Evolutionary conservation across 2,113 vertebrate genomes (phyloP), one percentile per base, ranked within the genome.

Genomic region (Alectura lathami): DNA sequence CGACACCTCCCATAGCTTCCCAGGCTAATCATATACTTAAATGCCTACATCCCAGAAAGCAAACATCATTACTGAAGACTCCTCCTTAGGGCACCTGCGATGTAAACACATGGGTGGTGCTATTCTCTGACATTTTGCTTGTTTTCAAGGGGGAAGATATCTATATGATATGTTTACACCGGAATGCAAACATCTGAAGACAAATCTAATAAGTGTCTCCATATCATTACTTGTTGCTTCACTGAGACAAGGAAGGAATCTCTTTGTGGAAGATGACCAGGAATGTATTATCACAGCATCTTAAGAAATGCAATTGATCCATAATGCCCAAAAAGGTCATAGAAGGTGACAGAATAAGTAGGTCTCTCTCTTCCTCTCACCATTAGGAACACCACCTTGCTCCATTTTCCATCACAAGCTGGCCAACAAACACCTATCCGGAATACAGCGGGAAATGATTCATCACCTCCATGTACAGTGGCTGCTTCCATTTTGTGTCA

Each of bases 221-320:
- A 10, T 75, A 48, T 82, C 56, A 91, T 64, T 84, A 62, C 23
- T 64, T 88, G 45, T 74, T 90, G 86, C 91, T 92, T 90, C 76
- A 91, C 72, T 42, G 47, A 54, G 42, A 67, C 72, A 74, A 59
- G 64, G 73, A 83, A 93, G 45, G 63, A 80, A 83, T 77, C 18
- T 66, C 64, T 42, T 11, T 30, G 27, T 89, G 45, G 79, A 89
- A 76, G 48, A 10, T 27, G 60, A 80, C 69, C 17, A 88, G 62
- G 40, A 93, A 80, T 11, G 24, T 48, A 85, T 53, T 48, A 80
- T 26, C 59, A 74, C 53, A 38, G 16, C 67, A 40, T n/a, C 57
- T 73, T 14, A 62, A 86, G 54, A 54, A 66, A 88, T 27, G 36
- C 54, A 57, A 79, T 40, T 29, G 57, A 86, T 76, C 63, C 3